These are phyloP conservation scores for Nasonia longicornis DNA, from an alignment of 1,140 invertebrate genomes.

Conservation along the genomic window DNA sequence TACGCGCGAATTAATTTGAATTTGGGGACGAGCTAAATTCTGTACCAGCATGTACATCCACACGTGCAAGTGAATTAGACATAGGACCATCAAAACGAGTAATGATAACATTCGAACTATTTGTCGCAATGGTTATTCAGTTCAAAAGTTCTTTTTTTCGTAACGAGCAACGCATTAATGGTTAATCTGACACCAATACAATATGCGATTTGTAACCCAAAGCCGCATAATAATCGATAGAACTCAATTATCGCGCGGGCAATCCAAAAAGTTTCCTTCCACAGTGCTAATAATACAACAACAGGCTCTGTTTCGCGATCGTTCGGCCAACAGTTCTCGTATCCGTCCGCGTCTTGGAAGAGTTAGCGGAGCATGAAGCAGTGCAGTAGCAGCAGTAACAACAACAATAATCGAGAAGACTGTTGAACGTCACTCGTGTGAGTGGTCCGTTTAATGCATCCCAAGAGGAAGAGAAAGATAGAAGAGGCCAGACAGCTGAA, in stretches of 20 bases:
- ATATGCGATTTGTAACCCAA: not conserved
- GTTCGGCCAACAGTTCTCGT: not conserved
- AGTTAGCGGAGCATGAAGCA: constrained; percentile 2
- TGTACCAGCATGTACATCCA: not conserved
- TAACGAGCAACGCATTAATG: too few species aligned
- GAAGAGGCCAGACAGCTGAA: not conserved
- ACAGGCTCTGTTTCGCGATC: not conserved
- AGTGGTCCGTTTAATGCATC: constrained; percentile 20
- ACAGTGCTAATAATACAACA: not conserved
- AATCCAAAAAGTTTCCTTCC: not conserved
- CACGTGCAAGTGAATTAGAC: not conserved
- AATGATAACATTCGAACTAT: not conserved
- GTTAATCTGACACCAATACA: too few species aligned
- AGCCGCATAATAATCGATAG: not conserved
- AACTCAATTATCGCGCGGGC: not conserved
- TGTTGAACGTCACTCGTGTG: constrained; percentile 31
- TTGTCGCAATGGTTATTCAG: not conserved
- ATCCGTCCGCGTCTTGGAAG: not conserved
- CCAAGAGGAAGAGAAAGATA: not conserved
- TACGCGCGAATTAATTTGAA: not conserved
- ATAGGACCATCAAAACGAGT: not conserved
- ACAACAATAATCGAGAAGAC: constrained; percentile 35
- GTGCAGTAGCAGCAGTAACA: not conserved
- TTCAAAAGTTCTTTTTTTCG: not conserved
- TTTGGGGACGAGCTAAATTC: not conserved